Conservation (phyloP, 2,113 vertebrate genomes). For the Archocentrus centrarchus region DNA sequence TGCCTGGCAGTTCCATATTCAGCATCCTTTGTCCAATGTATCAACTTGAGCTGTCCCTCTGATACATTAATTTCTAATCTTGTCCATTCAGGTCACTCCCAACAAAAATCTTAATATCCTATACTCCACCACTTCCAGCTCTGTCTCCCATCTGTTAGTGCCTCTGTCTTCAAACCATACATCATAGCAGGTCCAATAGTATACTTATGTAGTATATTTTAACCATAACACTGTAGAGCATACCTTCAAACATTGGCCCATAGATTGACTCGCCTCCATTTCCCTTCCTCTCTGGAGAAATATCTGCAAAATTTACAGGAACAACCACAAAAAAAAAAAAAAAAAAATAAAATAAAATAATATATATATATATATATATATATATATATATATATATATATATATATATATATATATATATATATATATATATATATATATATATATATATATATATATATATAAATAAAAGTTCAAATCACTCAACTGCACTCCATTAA, state of each 20-base stretch:
- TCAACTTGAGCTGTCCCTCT: neutral
- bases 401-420: too few relatives aligned
- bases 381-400: too few relatives aligned
- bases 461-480: neutral
- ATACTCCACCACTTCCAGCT: neutral
- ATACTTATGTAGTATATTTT: neutral
- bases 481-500: neutral
- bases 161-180: neutral
- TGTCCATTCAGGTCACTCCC: neutral
- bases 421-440: too few relatives aligned
- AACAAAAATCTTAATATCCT: neutral
- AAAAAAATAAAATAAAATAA: too few relatives aligned
- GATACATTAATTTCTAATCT: neutral
- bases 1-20: neutral
- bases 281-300: constrained; percentile 81
- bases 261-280: constrained; percentile 88
- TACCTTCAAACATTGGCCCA: constrained; percentile 87
- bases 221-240: neutral
- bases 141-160: neutral
- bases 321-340: neutral
- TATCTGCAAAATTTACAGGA: constrained; percentile 80
- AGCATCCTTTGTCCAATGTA: neutral
- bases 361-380: too few relatives aligned
- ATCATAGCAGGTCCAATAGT: neutral
- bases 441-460: too few relatives aligned